These are phyloP conservation scores for Drosophila nebulosa DNA, from an alignment of 1,140 invertebrate species.

Conservation along the genomic window DNA sequence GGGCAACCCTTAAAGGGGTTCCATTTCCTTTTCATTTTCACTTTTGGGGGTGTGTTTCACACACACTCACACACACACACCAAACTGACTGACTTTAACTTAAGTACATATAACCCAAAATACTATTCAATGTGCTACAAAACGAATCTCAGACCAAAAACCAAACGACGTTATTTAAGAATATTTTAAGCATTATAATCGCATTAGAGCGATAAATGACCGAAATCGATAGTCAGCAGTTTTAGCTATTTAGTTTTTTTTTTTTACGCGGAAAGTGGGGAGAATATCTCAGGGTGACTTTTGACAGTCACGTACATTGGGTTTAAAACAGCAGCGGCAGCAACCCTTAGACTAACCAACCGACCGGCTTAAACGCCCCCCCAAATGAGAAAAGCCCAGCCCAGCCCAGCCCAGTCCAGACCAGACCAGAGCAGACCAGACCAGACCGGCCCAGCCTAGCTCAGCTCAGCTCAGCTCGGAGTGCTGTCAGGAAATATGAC, in stretches of 20 bases:
- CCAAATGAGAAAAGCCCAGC: conserved; percentile 61
- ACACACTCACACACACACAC: conserved; percentile 15
- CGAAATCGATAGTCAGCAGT: conserved; percentile 66
- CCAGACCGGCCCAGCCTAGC: no score
- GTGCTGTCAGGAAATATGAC: conserved; percentile 60
- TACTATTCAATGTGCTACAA: not conserved
- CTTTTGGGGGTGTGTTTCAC: conserved; percentile 36
- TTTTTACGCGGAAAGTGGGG: not conserved
- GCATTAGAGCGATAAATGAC: conserved; percentile 73
- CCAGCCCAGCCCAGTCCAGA: conserved; percentile 24
- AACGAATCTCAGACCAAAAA: conserved; percentile 55
- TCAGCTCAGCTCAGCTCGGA: conserved; percentile 15
- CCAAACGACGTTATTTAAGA: conserved; percentile 24
- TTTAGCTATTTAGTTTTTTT: conserved; percentile 68
- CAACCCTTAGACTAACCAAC: conserved; percentile 59
- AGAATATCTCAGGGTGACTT: conserved; percentile 58
- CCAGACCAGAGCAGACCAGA: conserved; percentile 59
- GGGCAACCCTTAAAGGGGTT: conserved; percentile 37
- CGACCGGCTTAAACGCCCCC: conserved; percentile 65
- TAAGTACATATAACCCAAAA: not conserved
- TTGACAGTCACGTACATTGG: conserved; percentile 59
- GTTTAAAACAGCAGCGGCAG: conserved; percentile 40
- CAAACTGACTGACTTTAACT: conserved; percentile 24
- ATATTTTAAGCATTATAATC: conserved; percentile 73
- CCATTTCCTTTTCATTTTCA: not conserved